Conservation (phyloP, 2,797 vertebrate species). For the Chloroceryle amazona region DNA sequence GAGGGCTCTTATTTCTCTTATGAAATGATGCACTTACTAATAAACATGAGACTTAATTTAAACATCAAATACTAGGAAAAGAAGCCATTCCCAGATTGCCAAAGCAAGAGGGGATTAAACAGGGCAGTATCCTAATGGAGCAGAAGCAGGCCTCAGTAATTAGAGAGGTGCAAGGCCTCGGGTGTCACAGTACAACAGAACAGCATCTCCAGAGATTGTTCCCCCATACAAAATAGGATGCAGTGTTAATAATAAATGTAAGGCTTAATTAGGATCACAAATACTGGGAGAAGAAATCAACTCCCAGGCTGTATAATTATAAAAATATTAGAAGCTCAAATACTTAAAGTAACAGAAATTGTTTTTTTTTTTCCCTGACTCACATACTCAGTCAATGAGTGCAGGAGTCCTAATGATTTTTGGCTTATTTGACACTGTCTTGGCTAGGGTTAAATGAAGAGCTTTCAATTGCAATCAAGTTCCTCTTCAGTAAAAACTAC, state of each 20-base stretch:
- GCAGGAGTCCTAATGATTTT: not conserved
- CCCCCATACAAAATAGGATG: constrained; percentile 21
- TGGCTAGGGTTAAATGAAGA: constrained; percentile 1
- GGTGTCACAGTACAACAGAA: constrained; percentile 48
- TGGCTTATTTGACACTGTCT: not conserved
- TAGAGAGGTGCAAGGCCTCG: constrained; percentile 38
- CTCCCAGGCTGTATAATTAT: constrained; percentile 50
- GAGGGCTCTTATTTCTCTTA: not conserved
- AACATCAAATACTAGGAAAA: constrained; percentile 65
- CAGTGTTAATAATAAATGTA: constrained; percentile 65
- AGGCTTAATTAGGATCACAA: constrained; percentile 71
- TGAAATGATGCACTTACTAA: constrained; percentile 7
- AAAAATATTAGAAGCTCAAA: constrained; percentile 44
- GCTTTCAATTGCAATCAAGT: not conserved
- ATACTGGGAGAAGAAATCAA: constrained; percentile 36
- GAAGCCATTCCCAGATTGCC: constrained; percentile 16
- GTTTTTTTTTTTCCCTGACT: not conserved
- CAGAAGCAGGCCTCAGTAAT: constrained; percentile 50
- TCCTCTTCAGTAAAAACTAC: not conserved
- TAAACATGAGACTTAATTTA: constrained; percentile 66
- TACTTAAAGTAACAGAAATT: not conserved
- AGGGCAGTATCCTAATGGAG: constrained; percentile 32
- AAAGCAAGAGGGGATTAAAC: constrained; percentile 48
- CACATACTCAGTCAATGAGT: not conserved
- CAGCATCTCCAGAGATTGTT: not conserved